A percentile compares a stretch with the other conserved stretches of the same genome.
These are phyloP conservation scores for Neodon shergylaensis DNA, from an alignment of 2,113 vertebrate genomes.

Conservation along the genomic window DNA sequence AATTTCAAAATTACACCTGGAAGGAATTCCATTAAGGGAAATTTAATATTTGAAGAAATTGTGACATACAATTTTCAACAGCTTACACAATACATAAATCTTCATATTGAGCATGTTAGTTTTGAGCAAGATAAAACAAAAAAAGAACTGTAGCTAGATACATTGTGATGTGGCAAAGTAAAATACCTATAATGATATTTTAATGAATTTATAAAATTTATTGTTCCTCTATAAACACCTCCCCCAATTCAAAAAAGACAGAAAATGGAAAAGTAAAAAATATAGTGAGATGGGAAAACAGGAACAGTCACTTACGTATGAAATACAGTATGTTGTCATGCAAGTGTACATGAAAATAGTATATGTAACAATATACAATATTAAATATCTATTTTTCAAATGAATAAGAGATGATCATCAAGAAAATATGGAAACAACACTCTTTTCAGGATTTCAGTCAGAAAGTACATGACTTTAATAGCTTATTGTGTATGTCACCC, in stretches of 20 bases:
- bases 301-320: constrained; percentile 22
- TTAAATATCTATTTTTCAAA: constrained; percentile 30
- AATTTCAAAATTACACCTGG: not conserved
- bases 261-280: constrained; percentile 27
- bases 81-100: constrained; percentile 21
- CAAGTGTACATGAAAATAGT: not conserved
- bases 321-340: constrained; percentile 16
- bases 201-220: constrained; percentile 37
- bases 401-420: constrained; percentile 1
- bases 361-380: not conserved
- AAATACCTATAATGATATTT: constrained; percentile 10
- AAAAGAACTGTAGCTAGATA: constrained; percentile 7
- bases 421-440: not conserved
- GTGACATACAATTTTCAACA: constrained; percentile 21
- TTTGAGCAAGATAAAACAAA: constrained; percentile 4
- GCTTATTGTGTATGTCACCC: not conserved
- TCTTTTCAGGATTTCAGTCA: constrained; percentile 36
- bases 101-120: constrained; percentile 1
- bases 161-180: not conserved
- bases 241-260: constrained; percentile 39
- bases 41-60: constrained; percentile 10
- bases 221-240: not conserved
- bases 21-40: constrained; percentile 2
- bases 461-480: constrained; percentile 4
- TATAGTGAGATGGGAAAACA: not conserved